These are phyloP conservation scores for Drosophila guanche DNA, from an alignment of 1,140 invertebrate genomes.

Conservation along the genomic window DNA sequence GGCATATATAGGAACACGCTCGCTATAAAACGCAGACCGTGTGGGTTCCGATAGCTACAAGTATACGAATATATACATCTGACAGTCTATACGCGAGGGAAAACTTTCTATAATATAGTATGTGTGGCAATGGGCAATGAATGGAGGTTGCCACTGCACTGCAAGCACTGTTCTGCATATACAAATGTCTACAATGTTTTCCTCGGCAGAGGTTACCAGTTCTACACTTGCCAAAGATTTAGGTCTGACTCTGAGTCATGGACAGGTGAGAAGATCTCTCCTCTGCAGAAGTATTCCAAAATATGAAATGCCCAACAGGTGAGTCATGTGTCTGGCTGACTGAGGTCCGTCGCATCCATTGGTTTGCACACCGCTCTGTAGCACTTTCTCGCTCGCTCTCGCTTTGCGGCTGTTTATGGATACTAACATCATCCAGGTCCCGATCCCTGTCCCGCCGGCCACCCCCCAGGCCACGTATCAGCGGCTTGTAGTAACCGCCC, in stretches of 20 bases:
- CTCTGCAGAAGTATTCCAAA: conserved; percentile 21
- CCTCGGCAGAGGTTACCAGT: conserved; percentile 33
- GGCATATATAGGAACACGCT: conserved; percentile 46
- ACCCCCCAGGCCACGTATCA: conserved; percentile 69
- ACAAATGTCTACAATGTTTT: conserved; percentile 20
- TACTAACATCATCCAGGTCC: conserved; percentile 81
- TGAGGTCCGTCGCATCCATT: conserved; percentile 15
- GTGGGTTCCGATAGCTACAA: conserved; percentile 47
- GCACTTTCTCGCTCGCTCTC: conserved; percentile 3
- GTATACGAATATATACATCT: conserved; percentile 21
- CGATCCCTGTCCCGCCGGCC: conserved; percentile 40
- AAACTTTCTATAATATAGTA: conserved; percentile 29
- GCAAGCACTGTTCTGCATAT: conserved; percentile 18
- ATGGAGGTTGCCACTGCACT: conserved; percentile 15
- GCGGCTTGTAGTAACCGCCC: conserved; percentile 78
- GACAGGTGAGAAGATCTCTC: conserved; percentile 58
- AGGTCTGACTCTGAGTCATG: conserved; percentile 49
- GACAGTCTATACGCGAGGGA: conserved; percentile 5
- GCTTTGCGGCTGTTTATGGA: neutral
- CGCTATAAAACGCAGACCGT: conserved; percentile 64
- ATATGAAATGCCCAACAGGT: conserved; percentile 1
- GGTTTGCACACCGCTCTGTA: conserved; percentile 45
- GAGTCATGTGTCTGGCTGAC: conserved; percentile 20
- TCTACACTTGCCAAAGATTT: conserved; percentile 56
- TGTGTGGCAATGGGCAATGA: conserved; percentile 16